Base-by-base conservation (phyloP, 2,888 invertebrate genomes). In the Colostygia pectinataria region DNA sequence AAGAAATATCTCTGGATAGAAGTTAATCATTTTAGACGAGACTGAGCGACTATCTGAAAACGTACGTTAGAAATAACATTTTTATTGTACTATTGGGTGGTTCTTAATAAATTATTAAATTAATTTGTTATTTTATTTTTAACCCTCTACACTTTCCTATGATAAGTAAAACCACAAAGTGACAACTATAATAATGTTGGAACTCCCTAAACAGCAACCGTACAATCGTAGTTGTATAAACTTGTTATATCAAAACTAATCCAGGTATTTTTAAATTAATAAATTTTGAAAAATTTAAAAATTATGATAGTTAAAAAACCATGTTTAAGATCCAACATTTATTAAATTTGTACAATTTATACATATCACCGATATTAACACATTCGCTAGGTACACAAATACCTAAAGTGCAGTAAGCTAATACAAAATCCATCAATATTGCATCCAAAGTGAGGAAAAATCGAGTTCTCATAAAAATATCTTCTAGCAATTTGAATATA, bases 331-430 rank as follows among this genome's bases (percentile, higher is more conserved):
- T 74, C 70, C 82, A 88, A 88, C 88, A 76, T 88, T 87, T 88
- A 88, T 88, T 88, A 88, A 86, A 88, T 84, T 84, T 84, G 83
- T 86, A 85, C 82, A 84, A 65, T 74, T 78, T 71, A 80, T 73
- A 76, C 64, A 70, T 77, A 84, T 84, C 84, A 85, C 74, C 79
- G 70, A 78, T 72, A 60, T 63, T 59, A 65, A 64, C 68, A 66
- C 59, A 57, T 43, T 41, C 38, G 48, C 58, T 66, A 66, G 68
- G 68, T 71, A 73, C 62, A 63, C 52, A 66, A 63, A 71, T 72
- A 72, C 67, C 68, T 65, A 61, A 46, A 68, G 80, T 83, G 83
- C 80, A 75, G 64, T 61, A 77, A 78, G 76, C 77, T 73, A 74
- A 54, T 68, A 71, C 55, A 56, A 56, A 54, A 55, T 47, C 51